Conservation (phyloP, 2,113 vertebrate species). For the Marmota flaviventris region DNA sequence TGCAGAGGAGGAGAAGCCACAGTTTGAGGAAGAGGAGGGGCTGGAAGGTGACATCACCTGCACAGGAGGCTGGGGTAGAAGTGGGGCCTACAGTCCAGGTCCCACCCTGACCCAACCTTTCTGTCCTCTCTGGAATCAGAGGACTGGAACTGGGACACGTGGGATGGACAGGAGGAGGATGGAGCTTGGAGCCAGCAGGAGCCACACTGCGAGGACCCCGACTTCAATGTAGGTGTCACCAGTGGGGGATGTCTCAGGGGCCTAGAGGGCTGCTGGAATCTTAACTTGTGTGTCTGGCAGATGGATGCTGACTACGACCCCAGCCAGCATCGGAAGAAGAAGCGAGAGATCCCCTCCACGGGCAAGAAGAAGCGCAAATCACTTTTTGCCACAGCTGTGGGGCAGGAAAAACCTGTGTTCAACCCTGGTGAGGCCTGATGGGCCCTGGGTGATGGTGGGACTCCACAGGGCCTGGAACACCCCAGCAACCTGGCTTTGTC, state of each 20-base stretch:
- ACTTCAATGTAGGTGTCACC: conserved; percentile 89
- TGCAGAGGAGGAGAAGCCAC: conserved; percentile 92
- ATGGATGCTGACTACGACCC: conserved; percentile 96
- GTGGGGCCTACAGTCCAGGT: rapidly evolving
- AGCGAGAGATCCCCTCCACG: conserved; percentile 84
- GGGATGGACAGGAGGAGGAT: conserved; percentile 84
- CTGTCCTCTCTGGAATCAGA: conserved; percentile 82
- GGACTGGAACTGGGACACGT: conserved; percentile 95
- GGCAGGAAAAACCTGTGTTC: conserved; percentile 90
- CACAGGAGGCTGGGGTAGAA: rapidly evolving
- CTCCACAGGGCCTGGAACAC: rapidly evolving
- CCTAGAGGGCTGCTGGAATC: background rate
- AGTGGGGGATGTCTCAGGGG: rapidly evolving
- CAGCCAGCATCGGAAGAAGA: conserved; percentile 87
- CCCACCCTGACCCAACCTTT: background rate
- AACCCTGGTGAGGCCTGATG: conserved; percentile 88
- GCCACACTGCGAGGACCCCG: conserved; percentile 91
- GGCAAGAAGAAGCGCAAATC: conserved; percentile 92
- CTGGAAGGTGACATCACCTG: conserved; percentile 86
- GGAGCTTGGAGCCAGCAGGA: conserved; percentile 68
- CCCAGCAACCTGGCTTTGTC: background rate
- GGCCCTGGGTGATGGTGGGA: rapidly evolving
- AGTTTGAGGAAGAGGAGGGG: conserved; percentile 92
- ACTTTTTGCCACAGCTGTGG: conserved; percentile 89
- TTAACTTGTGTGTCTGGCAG: conserved; percentile 75